phyloP scores from a whole-genome alignment of 2,888 invertebrate species.

The Melipona beecheii region DNA sequence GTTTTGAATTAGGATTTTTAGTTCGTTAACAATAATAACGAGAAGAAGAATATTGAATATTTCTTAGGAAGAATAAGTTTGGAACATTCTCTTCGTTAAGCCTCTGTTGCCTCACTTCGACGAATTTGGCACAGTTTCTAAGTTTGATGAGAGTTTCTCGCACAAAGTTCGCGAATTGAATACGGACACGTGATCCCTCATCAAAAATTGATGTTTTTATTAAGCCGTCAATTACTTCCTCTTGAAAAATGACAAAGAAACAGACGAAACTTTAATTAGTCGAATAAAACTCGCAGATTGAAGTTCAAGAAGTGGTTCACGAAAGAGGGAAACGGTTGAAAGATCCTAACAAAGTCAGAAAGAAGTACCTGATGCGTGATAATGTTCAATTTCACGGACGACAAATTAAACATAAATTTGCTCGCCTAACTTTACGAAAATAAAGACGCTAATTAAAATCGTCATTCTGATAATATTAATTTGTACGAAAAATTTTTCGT shows the following conservation, averaged over 20 bases:
- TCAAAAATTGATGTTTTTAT: neutral
- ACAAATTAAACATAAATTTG: neutral
- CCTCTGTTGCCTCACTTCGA: neutral
- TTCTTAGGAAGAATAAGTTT: neutral
- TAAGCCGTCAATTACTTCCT: neutral
- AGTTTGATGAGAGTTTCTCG: neutral
- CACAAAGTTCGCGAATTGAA: neutral
- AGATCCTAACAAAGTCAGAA: neutral
- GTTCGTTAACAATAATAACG: neutral
- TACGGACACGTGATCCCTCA: neutral
- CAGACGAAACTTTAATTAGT: neutral
- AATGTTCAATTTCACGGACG: neutral
- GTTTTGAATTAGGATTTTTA: neutral
- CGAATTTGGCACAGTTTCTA: too few relatives aligned
- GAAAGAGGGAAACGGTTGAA: neutral
- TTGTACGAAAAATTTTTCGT: too few relatives aligned
- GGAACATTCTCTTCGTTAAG: neutral
- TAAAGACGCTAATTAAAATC: neutral
- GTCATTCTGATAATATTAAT: neutral
- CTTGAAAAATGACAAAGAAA: neutral
- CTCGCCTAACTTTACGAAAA: neutral
- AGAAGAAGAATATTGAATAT: too few relatives aligned
- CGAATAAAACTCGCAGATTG: constrained; percentile 2
- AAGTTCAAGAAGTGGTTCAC: neutral
- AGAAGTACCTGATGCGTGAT: neutral